These are phyloP conservation scores for Gambusia affinis DNA, from an alignment of 2,113 vertebrate genomes.

Conservation along the genomic window DNA sequence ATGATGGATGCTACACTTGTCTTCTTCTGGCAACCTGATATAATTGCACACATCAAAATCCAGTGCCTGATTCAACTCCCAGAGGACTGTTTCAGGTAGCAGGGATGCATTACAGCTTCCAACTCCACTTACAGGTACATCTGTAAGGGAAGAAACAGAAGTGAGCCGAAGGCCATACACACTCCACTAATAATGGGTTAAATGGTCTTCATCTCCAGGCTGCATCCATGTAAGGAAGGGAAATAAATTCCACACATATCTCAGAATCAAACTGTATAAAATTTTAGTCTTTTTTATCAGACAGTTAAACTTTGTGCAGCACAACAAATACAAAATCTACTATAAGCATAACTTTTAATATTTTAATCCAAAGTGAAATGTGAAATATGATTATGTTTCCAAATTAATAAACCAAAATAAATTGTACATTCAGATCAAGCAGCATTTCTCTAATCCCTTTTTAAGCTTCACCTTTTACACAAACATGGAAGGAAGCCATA, in stretches of 20 bases:
- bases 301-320: not conserved
- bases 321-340: not conserved
- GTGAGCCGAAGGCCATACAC: not conserved
- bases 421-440: not conserved
- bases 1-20: too few relatives aligned
- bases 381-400: too few relatives aligned
- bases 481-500: not conserved
- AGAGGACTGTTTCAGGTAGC: not conserved
- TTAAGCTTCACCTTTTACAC: conserved; percentile 2
- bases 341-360: not conserved
- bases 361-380: not conserved
- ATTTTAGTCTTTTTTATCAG: not conserved
- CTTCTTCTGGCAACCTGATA: too few relatives aligned
- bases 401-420: not conserved
- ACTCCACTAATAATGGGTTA: not conserved
- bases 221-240: not conserved
- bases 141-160: not conserved
- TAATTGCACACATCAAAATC: not conserved
- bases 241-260: not conserved
- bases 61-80: not conserved
- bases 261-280: not conserved
- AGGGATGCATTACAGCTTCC: not conserved
- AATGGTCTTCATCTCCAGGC: not conserved
- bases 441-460: not conserved
- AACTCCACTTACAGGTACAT: not conserved